Percentiles rank a stretch among this genome's conserved stretches.
phyloP scores from a whole-genome alignment of 2,888 invertebrate genomes.

The Drosophila rellima region DNA sequence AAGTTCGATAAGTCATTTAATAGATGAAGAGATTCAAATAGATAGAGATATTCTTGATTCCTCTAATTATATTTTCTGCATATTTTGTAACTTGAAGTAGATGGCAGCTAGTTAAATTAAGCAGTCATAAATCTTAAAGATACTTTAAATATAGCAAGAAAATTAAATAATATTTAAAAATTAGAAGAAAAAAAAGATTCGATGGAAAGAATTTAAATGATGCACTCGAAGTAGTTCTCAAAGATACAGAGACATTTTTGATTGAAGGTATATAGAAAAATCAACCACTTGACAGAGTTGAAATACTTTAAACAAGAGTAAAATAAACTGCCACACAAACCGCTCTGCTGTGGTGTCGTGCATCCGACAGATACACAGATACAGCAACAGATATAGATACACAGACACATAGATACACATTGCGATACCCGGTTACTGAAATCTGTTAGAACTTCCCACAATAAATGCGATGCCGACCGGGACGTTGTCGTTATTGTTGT shows the following conservation, averaged over 20 bases:
- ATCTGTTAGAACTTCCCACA: conserved; percentile 73
- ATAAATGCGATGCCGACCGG: conserved; percentile 39
- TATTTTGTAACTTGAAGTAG: too few relatives aligned
- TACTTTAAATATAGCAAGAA: too few relatives aligned
- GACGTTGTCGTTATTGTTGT: conserved; percentile 25
- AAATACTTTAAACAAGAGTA: conserved; percentile 33
- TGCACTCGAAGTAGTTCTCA: background rate
- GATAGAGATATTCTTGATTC: too few relatives aligned
- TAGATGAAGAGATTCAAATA: background rate
- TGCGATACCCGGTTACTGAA: conserved; percentile 24
- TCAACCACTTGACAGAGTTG: conserved; percentile 12
- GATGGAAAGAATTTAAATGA: background rate
- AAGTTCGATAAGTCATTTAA: background rate
- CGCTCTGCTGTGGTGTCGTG: conserved; percentile 30
- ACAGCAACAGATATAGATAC: conserved; percentile 15
- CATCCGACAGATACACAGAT: conserved; percentile 43
- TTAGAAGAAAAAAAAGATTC: too few relatives aligned
- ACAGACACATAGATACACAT: conserved; percentile 11
- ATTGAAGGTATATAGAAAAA: background rate
- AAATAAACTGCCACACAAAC: conserved; percentile 4
- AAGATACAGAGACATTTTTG: background rate
- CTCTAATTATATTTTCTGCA: too few relatives aligned
- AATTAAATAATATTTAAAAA: too few relatives aligned
- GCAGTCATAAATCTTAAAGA: too few relatives aligned
- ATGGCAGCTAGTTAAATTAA: too few relatives aligned